Percentiles rank a stretch among this genome's conserved stretches.
phyloP scores from a whole-genome alignment of 2,797 vertebrate genomes.

The Spinibarbus caldwelli region DNA sequence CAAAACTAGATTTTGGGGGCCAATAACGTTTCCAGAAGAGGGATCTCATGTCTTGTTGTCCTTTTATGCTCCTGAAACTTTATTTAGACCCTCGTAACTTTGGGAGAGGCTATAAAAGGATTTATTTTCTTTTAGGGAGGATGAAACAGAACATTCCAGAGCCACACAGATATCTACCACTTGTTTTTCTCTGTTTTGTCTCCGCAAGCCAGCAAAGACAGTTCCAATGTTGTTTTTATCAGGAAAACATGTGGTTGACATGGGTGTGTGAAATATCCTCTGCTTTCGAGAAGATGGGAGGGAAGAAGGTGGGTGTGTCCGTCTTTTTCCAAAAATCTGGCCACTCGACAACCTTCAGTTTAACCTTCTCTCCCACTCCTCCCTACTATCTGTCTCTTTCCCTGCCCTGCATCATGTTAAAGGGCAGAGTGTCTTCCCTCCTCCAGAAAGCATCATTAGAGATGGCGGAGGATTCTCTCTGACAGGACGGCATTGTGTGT shows the following conservation, averaged over 20 bases:
- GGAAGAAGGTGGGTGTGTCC: slow-evolving; percentile 14
- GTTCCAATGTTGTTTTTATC: background rate
- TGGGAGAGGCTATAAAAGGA: slow-evolving; percentile 5
- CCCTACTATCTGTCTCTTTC: background rate
- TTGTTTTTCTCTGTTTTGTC: slow-evolving; percentile 7
- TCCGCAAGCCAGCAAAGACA: background rate
- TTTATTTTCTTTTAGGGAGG: slow-evolving; percentile 23
- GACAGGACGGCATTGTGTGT: slow-evolving; percentile 18
- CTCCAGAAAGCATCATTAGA: slow-evolving; percentile 25
- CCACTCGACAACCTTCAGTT: background rate
- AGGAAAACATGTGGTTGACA: slow-evolving; percentile 16
- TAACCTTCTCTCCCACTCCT: background rate
- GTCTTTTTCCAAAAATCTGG: slow-evolving; percentile 14
- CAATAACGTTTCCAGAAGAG: background rate
- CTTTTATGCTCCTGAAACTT: slow-evolving; percentile 12
- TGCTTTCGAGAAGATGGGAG: slow-evolving; percentile 5
- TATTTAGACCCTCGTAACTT: slow-evolving; percentile 24
- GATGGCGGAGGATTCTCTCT: slow-evolving; percentile 3
- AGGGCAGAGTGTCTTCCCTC: background rate
- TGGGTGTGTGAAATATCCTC: slow-evolving; percentile 1
- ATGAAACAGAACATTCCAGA: slow-evolving; percentile 32
- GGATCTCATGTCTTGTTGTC: slow-evolving; percentile 21
- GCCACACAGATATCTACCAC: background rate
- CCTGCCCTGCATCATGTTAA: slow-evolving; percentile 11
- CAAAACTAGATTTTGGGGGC: slow-evolving; percentile 20